phyloP scores from a whole-genome alignment of 1,140 invertebrate species.

The Tigriopus japonicus region DNA sequence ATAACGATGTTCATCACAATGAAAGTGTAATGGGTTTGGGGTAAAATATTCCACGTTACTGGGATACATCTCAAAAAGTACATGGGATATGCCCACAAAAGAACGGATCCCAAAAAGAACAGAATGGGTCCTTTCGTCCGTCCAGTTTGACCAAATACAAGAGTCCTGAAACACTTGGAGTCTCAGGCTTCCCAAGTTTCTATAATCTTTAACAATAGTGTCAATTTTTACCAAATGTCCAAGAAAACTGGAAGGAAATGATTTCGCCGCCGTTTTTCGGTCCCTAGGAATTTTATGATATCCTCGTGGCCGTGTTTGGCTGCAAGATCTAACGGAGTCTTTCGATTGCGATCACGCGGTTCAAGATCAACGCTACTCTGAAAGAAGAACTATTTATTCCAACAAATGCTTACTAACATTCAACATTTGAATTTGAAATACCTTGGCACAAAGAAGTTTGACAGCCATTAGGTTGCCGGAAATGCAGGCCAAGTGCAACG shows the following conservation, averaged over 20 bases:
- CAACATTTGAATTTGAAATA: conserved; percentile 21
- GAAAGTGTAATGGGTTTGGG: conserved; percentile 67
- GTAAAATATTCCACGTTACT: conserved; percentile 66
- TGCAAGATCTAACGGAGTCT: conserved; percentile 68
- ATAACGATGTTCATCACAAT: conserved; percentile 72
- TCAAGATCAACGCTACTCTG: conserved; percentile 63
- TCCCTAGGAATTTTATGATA: conserved; percentile 55
- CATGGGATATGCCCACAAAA: conserved; percentile 82
- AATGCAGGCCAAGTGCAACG: conserved; percentile 75
- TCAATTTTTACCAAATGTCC: conserved; percentile 48
- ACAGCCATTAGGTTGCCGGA: conserved; percentile 47
- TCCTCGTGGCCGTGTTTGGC: conserved; percentile 64
- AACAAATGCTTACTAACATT: too few species aligned
- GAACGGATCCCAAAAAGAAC: conserved; percentile 59
- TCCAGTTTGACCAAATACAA: conserved; percentile 68
- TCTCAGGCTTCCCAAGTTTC: not conserved
- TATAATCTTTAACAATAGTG: too few species aligned
- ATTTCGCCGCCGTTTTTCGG: conserved; percentile 53
- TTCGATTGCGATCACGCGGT: conserved; percentile 69
- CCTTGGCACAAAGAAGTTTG: conserved; percentile 64
- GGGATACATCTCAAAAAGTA: conserved; percentile 71
- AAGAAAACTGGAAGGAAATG: conserved; percentile 65
- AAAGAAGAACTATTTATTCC: conserved; percentile 21
- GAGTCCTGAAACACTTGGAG: conserved; percentile 33
- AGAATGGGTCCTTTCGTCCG: conserved; percentile 69